These are phyloP conservation scores for Clarias laeviceps DNA, from an alignment of 2,797 vertebrate species.

Conservation along the genomic window DNA sequence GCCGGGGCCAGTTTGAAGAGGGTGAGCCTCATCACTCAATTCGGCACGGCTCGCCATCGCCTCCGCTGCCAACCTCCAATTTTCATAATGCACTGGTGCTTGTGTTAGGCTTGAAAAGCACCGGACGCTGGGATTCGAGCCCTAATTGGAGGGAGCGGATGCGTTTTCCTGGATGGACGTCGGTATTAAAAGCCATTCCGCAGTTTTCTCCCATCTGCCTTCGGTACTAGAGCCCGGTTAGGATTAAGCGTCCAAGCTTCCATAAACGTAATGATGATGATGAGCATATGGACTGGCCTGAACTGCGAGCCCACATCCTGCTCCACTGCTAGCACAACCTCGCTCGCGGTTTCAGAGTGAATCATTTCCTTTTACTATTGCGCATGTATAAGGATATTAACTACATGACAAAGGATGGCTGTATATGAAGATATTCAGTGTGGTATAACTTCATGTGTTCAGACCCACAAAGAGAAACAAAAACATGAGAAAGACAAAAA, in stretches of 20 bases:
- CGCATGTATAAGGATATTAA: neutral
- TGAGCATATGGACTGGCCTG: constrained; percentile 59
- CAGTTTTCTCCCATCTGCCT: constrained; percentile 57
- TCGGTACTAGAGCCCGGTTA: constrained; percentile 41
- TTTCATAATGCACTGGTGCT: constrained; percentile 61
- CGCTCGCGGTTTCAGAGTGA: constrained; percentile 28
- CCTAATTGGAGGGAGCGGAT: constrained; percentile 38
- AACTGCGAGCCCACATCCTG: constrained; percentile 44
- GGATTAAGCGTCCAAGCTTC: constrained; percentile 52
- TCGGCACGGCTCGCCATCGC: constrained; percentile 49
- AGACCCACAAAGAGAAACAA: neutral
- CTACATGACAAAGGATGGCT: neutral
- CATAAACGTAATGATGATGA: constrained; percentile 61
- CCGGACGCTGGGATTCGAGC: constrained; percentile 34
- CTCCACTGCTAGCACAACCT: constrained; percentile 34
- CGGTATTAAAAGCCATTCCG: constrained; percentile 51
- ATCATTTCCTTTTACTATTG: neutral
- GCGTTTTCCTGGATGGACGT: constrained; percentile 50
- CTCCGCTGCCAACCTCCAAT: constrained; percentile 57
- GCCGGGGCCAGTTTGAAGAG: neutral
- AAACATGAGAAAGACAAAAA: neutral
- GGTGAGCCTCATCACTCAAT: constrained; percentile 60
- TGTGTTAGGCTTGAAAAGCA: constrained; percentile 39
- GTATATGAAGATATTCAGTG: neutral
- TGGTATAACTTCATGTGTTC: neutral